Evolutionary conservation across 1,140 invertebrate species (phyloP).

Genomic region (Drosophila kanapiae): DNA sequence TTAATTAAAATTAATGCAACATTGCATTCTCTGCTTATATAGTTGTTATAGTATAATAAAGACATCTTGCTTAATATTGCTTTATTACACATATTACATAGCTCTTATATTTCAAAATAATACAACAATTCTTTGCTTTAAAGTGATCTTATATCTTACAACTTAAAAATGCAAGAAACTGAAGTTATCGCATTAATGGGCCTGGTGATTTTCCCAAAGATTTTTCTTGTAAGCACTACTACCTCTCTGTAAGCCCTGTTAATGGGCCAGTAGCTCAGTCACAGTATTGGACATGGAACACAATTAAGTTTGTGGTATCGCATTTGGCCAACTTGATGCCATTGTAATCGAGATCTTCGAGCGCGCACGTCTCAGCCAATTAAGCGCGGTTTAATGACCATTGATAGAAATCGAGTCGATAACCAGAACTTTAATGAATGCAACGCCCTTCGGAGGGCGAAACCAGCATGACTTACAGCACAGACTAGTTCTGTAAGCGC

Average conservation of each 20-base stretch:
- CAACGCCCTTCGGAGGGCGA: conserved; percentile 58
- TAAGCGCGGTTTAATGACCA: conserved; percentile 50
- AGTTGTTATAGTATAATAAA: no score
- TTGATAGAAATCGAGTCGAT: conserved; percentile 21
- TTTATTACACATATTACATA: neutral
- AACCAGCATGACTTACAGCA: conserved; percentile 23
- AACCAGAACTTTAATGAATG: conserved; percentile 58
- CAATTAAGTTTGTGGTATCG: conserved; percentile 34
- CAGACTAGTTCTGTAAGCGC: conserved; percentile 41
- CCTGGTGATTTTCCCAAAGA: conserved; percentile 16
- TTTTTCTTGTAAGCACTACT: conserved; percentile 3
- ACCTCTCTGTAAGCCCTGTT: conserved; percentile 25
- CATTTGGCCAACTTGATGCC: conserved; percentile 39
- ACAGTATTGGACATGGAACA: conserved; percentile 14
- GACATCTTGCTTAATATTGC: neutral
- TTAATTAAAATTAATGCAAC: neutral
- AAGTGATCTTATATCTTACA: conserved; percentile 1
- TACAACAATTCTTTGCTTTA: neutral
- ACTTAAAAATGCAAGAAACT: conserved; percentile 2
- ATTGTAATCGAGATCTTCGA: conserved; percentile 44
- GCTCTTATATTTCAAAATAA: neutral
- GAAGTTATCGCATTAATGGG: conserved; percentile 13
- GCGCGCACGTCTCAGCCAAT: conserved; percentile 34
- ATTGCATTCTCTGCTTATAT: neutral
- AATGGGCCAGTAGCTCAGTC: conserved; percentile 49